Conservation (phyloP, 2,797 vertebrate species). For the Lates japonicus region DNA sequence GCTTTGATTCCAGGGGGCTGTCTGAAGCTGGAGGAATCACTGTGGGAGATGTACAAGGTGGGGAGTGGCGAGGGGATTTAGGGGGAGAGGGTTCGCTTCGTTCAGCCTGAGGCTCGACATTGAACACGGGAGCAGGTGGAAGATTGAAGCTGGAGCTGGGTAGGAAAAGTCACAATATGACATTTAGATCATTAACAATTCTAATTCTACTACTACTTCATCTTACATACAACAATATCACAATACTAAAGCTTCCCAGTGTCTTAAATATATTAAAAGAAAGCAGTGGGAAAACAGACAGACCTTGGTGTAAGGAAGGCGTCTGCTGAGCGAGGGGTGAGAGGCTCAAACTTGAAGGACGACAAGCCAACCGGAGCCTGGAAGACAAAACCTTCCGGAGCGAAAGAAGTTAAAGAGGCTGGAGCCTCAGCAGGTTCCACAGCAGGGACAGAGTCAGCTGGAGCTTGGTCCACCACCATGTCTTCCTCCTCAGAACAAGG, state of each 20-base stretch:
- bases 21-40: slow-evolving; percentile 11
- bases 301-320: slow-evolving; percentile 88
- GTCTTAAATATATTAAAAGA: background rate
- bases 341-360: slow-evolving; percentile 86
- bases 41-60: background rate
- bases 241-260: background rate
- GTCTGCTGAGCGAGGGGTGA: slow-evolving; percentile 88
- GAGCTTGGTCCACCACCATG: slow-evolving; percentile 50
- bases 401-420: slow-evolving; percentile 88
- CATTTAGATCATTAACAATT: slow-evolving; percentile 1
- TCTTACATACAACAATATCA: background rate
- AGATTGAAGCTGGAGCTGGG: slow-evolving; percentile 50
- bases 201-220: no score
- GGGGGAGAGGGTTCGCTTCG: slow-evolving; percentile 2
- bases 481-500: slow-evolving; percentile 48
- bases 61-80: slow-evolving; percentile 36
- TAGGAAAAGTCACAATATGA: slow-evolving; percentile 12
- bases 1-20: slow-evolving; percentile 71
- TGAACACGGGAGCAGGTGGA: slow-evolving; percentile 34
- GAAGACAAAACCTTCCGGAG: slow-evolving; percentile 92
- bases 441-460: slow-evolving; percentile 17
- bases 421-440: background rate
- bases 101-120: slow-evolving; percentile 27
- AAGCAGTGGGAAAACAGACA: background rate
- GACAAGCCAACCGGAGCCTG: slow-evolving; percentile 88